Base-by-base conservation (phyloP, 1,140 invertebrate species). In the Tetranychus cinnabarinus region DNA sequence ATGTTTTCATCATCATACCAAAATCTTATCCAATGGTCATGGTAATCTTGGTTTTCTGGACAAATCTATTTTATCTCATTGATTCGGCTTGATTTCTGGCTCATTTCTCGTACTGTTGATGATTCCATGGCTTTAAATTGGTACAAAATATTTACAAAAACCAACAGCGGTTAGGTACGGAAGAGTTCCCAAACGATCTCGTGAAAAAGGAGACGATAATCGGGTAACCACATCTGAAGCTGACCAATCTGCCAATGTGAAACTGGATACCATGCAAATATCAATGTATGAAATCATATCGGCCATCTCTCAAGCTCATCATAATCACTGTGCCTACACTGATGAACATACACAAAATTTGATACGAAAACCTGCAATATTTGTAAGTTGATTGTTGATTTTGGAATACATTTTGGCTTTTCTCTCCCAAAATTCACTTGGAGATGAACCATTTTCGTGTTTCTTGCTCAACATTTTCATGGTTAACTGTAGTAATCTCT, bases 151-250 rank as follows among this genome's bases (percentile, higher is more conserved):
- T 42, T 10, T 42, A 6, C n/a, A 37, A 2, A 13, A 12, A 56
- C 37, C 6, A 55, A 42, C 76, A 93, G 90, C 90, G 70, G 91
- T 96, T 56, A 77, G 90, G 69, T 96, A 95, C 77, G 91, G 91
- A 55, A 80, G 90, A 61, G 89, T 93, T 63, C 90, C 91, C 56
- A 96, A 95, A 74, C 78, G 89, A 67, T 85, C 87, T 31, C 78
- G 89, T 65, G 88, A 91, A 72, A 78, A 81, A 61, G 79, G 81
- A 65, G 79, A 77, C 33, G 73, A 75, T 63, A 74, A 75, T 62
- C 72, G 45, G 66, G 70, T 60, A 6, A 61, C 80, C 62, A 46
- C 62, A 65, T 57, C 70, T 15, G 68, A 70, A 65, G 66, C 64
- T 5, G 65, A 70, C 42, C 67, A 69, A 48, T 64, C 65, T 13